Evolutionary conservation across 2,113 vertebrate species (phyloP).

Genomic region (Myrmophylax atrothorax): DNA sequence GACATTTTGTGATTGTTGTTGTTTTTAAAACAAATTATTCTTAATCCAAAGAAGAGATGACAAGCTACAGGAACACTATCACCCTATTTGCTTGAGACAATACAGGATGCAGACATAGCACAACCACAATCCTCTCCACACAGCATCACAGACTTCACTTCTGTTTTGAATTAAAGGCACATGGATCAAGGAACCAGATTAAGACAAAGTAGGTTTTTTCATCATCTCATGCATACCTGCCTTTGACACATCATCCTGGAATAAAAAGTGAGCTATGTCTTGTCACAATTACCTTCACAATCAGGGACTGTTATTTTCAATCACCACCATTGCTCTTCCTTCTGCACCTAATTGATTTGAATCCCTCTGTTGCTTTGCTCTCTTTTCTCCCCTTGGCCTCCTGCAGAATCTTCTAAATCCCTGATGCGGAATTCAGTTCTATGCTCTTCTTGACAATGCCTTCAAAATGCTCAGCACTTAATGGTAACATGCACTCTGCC

Average conservation of each 20-base stretch:
- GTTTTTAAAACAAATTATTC: background rate
- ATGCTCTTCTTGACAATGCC: background rate
- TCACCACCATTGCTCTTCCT: background rate
- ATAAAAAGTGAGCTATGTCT: background rate
- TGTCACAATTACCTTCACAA: background rate
- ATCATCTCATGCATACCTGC: background rate
- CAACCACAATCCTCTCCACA: background rate
- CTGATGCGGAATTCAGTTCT: background rate
- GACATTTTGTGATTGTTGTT: background rate
- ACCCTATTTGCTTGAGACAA: background rate
- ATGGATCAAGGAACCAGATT: background rate
- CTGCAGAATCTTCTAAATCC: background rate
- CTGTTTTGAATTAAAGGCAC: background rate
- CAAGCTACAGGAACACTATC: background rate
- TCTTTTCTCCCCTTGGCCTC: background rate
- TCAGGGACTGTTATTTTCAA: background rate
- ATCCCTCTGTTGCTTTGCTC: background rate
- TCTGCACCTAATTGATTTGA: background rate
- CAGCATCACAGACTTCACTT: background rate
- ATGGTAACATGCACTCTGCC: background rate
- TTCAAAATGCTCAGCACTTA: background rate
- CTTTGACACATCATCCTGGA: background rate
- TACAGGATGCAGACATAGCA: background rate
- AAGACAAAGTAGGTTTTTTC: background rate
- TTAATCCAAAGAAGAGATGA: background rate